Conservation (phyloP, 2,113 vertebrate genomes). For the Tretioscincus oriximinensis region DNA sequence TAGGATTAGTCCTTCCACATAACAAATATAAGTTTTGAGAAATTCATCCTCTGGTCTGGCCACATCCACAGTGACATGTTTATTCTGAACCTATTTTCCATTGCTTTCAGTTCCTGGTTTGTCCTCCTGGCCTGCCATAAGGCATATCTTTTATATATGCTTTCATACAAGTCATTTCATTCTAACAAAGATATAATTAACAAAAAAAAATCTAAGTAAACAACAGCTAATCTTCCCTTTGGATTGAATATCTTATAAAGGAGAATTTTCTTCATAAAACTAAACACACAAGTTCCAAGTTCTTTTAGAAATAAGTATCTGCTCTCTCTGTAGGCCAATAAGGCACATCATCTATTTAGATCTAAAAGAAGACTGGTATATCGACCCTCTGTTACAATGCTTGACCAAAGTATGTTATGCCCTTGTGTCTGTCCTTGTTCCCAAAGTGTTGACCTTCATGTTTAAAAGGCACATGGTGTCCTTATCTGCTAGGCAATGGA, state of each 20-base stretch:
- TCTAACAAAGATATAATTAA: constrained; percentile 47
- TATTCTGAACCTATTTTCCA: constrained; percentile 35
- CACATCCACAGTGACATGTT: constrained; percentile 17
- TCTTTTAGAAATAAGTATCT: constrained; percentile 18
- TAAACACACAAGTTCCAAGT: constrained; percentile 3
- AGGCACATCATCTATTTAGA: not conserved
- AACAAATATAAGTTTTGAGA: constrained; percentile 9
- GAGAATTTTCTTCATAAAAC: constrained; percentile 34
- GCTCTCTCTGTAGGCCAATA: not conserved
- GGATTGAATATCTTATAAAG: constrained; percentile 44
- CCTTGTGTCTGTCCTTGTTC: not conserved
- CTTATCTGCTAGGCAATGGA: not conserved
- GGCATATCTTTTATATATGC: constrained; percentile 39
- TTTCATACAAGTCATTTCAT: constrained; percentile 38
- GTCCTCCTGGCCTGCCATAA: constrained; percentile 43
- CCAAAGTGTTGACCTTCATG: not conserved
- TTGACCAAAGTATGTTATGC: not conserved
- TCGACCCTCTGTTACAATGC: constrained; percentile 16
- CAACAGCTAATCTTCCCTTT: constrained; percentile 34
- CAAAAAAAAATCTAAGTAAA: constrained; percentile 18
- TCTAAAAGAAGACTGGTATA: not conserved
- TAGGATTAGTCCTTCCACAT: not conserved
- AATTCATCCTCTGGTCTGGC: not conserved
- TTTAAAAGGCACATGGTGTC: not conserved
- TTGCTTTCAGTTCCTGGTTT: constrained; percentile 46